These are phyloP conservation scores for Petaurus breviceps DNA, from an alignment of 2,113 vertebrate genomes.

Conservation along the genomic window DNA sequence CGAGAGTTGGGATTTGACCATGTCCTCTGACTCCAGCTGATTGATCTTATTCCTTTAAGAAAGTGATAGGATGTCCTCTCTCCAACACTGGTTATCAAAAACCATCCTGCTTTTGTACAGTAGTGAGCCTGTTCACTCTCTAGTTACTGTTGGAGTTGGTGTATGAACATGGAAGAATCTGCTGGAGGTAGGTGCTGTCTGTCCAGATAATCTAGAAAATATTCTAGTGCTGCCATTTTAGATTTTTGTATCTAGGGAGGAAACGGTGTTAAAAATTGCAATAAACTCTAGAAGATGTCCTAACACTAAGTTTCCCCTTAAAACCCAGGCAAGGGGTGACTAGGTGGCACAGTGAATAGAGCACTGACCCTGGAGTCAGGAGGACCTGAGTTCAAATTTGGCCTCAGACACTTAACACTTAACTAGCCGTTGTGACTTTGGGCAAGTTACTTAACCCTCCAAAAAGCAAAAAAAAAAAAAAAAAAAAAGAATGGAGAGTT, in stretches of 20 bases:
- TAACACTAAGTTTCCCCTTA: constrained; percentile 9
- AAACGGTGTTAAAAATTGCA: constrained; percentile 42
- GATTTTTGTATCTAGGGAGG: constrained; percentile 50
- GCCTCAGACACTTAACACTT: too few species aligned
- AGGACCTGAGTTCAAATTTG: too few species aligned
- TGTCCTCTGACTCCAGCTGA: too few species aligned
- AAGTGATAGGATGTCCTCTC: not conserved
- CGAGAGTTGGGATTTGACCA: too few species aligned
- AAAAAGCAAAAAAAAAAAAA: too few species aligned
- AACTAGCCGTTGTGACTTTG: too few species aligned
- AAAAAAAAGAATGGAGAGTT: constrained; percentile 30
- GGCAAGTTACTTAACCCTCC: too few species aligned
- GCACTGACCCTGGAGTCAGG: too few species aligned
- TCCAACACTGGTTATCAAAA: constrained; percentile 39
- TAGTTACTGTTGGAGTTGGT: constrained; percentile 39
- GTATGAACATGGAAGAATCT: constrained; percentile 56
- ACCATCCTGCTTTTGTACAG: constrained; percentile 34
- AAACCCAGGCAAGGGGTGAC: not conserved
- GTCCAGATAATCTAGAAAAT: constrained; percentile 61
- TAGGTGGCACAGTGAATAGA: too few species aligned
- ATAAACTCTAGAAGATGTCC: not conserved
- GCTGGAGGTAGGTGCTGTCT: constrained; percentile 23
- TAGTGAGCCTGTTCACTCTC: constrained; percentile 8
- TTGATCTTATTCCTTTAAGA: too few species aligned
- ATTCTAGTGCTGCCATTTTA: constrained; percentile 43